These are phyloP conservation scores for Hippocampus mohnikei DNA, from an alignment of 2,113 vertebrate species.

Conservation along the genomic window DNA sequence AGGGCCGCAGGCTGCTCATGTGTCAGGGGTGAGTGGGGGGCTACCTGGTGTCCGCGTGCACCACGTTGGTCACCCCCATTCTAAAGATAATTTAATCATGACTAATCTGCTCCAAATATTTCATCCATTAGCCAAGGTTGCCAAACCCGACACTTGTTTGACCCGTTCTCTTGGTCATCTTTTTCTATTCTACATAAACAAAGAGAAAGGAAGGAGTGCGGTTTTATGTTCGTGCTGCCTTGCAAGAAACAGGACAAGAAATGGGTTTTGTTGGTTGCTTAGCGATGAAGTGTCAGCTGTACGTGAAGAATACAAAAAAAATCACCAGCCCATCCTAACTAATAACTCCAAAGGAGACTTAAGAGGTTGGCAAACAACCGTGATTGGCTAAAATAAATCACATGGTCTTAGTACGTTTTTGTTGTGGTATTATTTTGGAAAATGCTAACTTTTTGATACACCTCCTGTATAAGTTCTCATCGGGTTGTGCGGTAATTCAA, in stretches of 20 bases:
- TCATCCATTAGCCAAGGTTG: not conserved
- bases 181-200: not conserved
- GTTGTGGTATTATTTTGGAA: too few species aligned
- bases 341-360: too few species aligned
- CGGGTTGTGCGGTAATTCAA: too few species aligned
- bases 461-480: too few species aligned
- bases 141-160: not conserved
- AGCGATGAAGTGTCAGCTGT: not conserved
- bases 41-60: too few species aligned
- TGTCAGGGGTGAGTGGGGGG: too few species aligned
- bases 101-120: not conserved
- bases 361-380: too few species aligned
- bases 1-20: too few species aligned
- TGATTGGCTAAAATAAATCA: too few species aligned
- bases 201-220: not conserved
- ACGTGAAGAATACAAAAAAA: not conserved
- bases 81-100: not conserved
- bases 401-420: too few species aligned
- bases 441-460: too few species aligned
- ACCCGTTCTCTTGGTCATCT: not conserved
- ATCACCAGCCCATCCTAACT: not conserved
- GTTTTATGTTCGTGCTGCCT: not conserved
- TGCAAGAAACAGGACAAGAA: not conserved
- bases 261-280: not conserved
- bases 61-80: not conserved